A percentile compares a stretch with the other conserved stretches of the same genome.
phyloP scores from a whole-genome alignment of 1,140 invertebrate species.

The Ceratosolen fusciceps region DNA sequence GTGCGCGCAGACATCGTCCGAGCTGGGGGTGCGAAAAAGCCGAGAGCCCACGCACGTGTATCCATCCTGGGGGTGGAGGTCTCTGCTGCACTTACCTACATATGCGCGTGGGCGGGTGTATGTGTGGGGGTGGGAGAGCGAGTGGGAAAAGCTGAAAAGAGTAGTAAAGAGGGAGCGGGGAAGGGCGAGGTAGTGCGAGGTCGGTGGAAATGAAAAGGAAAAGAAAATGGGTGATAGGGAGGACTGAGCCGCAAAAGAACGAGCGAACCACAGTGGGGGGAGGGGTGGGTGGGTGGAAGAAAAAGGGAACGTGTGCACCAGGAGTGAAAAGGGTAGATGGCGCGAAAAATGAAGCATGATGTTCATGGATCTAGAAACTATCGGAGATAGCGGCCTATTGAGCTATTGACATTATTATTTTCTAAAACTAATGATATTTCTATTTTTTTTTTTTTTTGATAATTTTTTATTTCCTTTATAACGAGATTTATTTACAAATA shows the following conservation, averaged over 20 bases:
- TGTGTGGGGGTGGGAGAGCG: constrained; percentile 11
- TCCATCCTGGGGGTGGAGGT: constrained; percentile 20
- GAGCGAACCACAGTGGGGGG: constrained; percentile 48
- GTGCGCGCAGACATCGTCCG: not conserved
- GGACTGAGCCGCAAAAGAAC: constrained; percentile 43
- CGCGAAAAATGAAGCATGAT: constrained; percentile 31
- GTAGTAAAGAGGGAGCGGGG: constrained; percentile 63
- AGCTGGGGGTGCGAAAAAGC: constrained; percentile 37
- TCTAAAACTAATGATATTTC: not conserved
- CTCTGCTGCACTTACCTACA: constrained; percentile 27
- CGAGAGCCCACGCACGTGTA: constrained; percentile 25
- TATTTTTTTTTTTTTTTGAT: too few species aligned
- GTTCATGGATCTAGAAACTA: constrained; percentile 30
- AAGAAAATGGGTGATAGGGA: constrained; percentile 50
- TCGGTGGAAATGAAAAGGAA: constrained; percentile 53
- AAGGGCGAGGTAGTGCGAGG: constrained; percentile 49
- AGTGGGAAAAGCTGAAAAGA: constrained; percentile 58
- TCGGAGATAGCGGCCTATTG: constrained; percentile 6
- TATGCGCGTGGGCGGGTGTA: not conserved
- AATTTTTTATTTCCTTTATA: not conserved
- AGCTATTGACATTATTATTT: constrained; percentile 2
- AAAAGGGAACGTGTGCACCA: not conserved
- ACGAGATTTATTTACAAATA: not conserved
- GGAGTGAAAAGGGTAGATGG: constrained; percentile 33
- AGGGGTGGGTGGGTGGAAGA: constrained; percentile 38